These are phyloP conservation scores for Notarius lentiginosus DNA, from an alignment of 2,113 vertebrate genomes.

Conservation along the genomic window DNA sequence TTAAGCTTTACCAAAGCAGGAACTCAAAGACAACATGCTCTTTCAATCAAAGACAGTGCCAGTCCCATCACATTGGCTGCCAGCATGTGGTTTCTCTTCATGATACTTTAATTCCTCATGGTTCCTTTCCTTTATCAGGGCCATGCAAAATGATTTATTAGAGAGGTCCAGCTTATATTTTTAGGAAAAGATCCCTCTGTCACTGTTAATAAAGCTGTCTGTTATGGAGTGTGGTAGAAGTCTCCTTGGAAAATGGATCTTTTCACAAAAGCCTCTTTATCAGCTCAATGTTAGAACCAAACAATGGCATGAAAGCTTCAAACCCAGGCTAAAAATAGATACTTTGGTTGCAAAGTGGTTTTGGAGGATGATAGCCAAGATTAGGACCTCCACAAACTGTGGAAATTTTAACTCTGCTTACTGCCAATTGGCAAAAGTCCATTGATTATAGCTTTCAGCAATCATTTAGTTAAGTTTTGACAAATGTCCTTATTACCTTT, in stretches of 20 bases:
- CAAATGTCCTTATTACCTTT: conserved; percentile 4
- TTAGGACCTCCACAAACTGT: conserved; percentile 24
- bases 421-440: conserved; percentile 36
- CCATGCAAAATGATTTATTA: conserved; percentile 80
- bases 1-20: conserved; percentile 67
- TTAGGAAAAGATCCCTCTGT: conserved; percentile 72
- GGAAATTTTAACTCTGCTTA: conserved; percentile 45
- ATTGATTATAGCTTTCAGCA: conserved; percentile 45
- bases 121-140: conserved; percentile 69
- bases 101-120: conserved; percentile 71
- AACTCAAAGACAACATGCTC: conserved; percentile 73
- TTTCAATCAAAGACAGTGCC: conserved; percentile 74
- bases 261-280: conserved; percentile 59
- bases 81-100: conserved; percentile 69
- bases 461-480: not conserved
- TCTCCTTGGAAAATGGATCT: conserved; percentile 40
- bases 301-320: conserved; percentile 60
- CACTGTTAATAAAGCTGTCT: conserved; percentile 76
- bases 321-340: conserved; percentile 50
- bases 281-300: conserved; percentile 65
- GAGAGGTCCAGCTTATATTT: conserved; percentile 73
- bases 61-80: conserved; percentile 64
- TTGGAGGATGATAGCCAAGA: not conserved
- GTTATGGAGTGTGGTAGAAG: conserved; percentile 61
- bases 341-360: conserved; percentile 6